phyloP scores from a whole-genome alignment of 2,888 invertebrate genomes.

The Oligia latruncula region DNA sequence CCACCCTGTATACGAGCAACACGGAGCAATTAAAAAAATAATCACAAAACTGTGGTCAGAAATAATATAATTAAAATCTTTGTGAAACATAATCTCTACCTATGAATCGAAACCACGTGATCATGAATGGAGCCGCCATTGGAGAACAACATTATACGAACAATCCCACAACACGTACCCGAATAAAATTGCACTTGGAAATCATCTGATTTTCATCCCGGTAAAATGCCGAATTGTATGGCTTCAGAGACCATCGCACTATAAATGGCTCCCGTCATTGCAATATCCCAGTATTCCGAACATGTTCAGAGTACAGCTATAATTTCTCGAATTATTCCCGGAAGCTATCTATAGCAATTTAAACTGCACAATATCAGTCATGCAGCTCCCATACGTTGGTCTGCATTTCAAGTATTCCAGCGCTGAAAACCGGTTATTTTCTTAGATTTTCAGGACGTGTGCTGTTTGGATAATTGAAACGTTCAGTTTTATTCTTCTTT shows the following conservation, averaged over 20 bases:
- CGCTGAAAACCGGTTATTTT: slow-evolving; percentile 32
- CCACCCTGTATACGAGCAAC: background rate
- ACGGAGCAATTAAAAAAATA: background rate
- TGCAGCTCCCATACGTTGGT: slow-evolving; percentile 10
- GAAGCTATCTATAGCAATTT: slow-evolving; percentile 30
- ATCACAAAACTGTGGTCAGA: background rate
- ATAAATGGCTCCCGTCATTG: background rate
- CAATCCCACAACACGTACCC: background rate
- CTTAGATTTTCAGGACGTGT: slow-evolving; percentile 35
- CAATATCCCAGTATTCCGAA: slow-evolving; percentile 7
- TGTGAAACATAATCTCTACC: background rate
- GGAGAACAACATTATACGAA: background rate
- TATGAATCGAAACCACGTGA: background rate
- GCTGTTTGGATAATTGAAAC: slow-evolving; percentile 17
- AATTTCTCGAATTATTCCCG: slow-evolving; percentile 13
- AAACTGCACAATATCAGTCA: slow-evolving; percentile 23
- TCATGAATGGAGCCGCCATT: background rate
- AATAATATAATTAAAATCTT: background rate
- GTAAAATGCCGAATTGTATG: background rate
- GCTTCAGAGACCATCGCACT: background rate
- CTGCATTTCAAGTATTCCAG: slow-evolving; percentile 33
- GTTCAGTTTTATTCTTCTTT: background rate
- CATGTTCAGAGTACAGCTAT: slow-evolving; percentile 8
- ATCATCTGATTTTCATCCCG: background rate
- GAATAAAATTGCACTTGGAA: background rate